phyloP scores from a whole-genome alignment of 2,888 invertebrate genomes.

The Gymnocheta viridis region DNA sequence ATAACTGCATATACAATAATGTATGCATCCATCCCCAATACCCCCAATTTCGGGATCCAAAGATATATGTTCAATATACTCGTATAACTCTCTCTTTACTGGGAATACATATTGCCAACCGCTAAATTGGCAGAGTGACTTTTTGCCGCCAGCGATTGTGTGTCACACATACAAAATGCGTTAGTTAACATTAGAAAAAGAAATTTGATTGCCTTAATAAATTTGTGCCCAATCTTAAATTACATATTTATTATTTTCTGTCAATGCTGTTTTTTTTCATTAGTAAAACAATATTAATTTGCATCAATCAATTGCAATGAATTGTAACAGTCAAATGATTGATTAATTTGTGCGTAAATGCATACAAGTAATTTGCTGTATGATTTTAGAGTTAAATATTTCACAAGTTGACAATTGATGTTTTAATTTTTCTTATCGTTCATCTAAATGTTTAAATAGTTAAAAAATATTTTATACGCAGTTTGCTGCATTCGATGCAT shows the following conservation, averaged over 20 bases:
- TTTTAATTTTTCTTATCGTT: background rate
- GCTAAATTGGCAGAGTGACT: background rate
- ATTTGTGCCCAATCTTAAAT: slow-evolving; percentile 60
- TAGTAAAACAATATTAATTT: slow-evolving; percentile 21
- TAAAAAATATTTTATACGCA: background rate
- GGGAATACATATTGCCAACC: background rate
- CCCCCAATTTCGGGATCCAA: too few relatives aligned
- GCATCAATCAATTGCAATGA: slow-evolving; percentile 43
- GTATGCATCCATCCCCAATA: too few relatives aligned
- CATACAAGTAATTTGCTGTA: background rate
- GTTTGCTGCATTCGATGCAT: slow-evolving; percentile 11
- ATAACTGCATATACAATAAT: too few relatives aligned
- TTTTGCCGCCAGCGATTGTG: slow-evolving; percentile 4
- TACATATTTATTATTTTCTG: slow-evolving; percentile 27
- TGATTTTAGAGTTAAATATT: slow-evolving; percentile 29
- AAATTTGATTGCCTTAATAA: slow-evolving; percentile 54
- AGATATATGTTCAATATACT: too few relatives aligned
- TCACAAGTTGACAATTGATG: slow-evolving; percentile 22
- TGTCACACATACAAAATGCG: background rate
- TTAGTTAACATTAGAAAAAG: slow-evolving; percentile 7
- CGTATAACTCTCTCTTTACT: too few relatives aligned
- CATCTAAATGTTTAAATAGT: slow-evolving; percentile 13
- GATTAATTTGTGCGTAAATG: slow-evolving; percentile 37
- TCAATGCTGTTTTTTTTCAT: background rate
- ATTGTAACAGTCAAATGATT: slow-evolving; percentile 12